Evolutionary conservation across 2,888 invertebrate genomes (phyloP).

Genomic region (Geophilus truncorum): DNA sequence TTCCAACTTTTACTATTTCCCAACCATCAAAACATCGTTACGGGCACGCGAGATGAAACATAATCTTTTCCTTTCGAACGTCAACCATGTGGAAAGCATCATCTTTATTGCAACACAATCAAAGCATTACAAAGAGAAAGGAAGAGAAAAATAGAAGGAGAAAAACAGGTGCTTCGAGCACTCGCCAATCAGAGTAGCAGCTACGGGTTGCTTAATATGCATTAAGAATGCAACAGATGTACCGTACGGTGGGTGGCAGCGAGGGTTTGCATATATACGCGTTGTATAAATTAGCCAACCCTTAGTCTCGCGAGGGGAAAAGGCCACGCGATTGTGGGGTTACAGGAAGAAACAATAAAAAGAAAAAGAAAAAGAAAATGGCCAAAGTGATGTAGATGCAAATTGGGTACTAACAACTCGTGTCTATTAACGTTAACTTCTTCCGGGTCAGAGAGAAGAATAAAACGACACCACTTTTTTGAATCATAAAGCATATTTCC

Average conservation of each 20-base stretch:
- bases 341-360: background rate
- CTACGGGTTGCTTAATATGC: background rate
- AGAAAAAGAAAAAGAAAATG: too few species aligned
- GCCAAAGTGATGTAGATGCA: background rate
- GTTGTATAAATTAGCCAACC: background rate
- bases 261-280: background rate
- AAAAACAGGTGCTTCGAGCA: background rate
- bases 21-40: background rate
- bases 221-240: background rate
- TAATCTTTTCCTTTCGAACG: background rate
- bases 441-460: background rate
- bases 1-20: too few species aligned
- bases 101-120: slow-evolving; percentile 1
- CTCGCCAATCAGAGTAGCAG: background rate
- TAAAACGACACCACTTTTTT: background rate
- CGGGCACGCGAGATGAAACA: too few species aligned
- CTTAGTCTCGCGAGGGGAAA: background rate
- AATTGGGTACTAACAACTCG: background rate
- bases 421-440: background rate
- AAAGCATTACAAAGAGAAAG: background rate
- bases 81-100: background rate
- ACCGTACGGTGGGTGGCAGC: too few species aligned
- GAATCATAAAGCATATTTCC: background rate
- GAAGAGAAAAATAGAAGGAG: background rate
- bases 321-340: background rate